Evolutionary conservation across 2,113 vertebrate species (phyloP).

Genomic region (Peromyscus leucopus): DNA sequence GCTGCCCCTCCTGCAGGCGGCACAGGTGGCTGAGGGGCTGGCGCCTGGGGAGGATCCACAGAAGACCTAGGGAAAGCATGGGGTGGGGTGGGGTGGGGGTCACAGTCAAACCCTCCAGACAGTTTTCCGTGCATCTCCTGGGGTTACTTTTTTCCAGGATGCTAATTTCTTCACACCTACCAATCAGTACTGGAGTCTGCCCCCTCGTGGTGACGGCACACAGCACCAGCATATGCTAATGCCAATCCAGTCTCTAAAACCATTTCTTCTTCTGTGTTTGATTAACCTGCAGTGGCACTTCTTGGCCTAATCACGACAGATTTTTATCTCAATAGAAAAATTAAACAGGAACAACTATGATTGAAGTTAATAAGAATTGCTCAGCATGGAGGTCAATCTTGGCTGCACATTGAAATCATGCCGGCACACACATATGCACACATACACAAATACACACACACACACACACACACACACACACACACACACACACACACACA

Average conservation of each 20-base stretch:
- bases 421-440: no score
- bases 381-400: slow-evolving; percentile 58
- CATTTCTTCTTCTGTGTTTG: not conserved
- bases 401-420: slow-evolving; percentile 1
- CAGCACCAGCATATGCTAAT: not conserved
- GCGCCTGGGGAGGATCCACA: not conserved
- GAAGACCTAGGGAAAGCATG: not conserved
- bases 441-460: not conserved
- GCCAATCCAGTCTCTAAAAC: not conserved
- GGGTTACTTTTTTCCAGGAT: not conserved
- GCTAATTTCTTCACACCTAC: not conserved
- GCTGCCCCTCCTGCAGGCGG: not conserved
- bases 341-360: slow-evolving; percentile 62
- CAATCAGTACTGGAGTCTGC: slow-evolving; percentile 14
- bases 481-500: not conserved
- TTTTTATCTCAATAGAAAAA: slow-evolving; percentile 71
- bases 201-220: slow-evolving; percentile 40
- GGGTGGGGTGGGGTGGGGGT: not conserved
- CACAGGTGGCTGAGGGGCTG: not conserved
- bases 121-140: slow-evolving; percentile 24
- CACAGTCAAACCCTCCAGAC: not conserved
- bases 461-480: not conserved
- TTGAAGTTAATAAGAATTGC: slow-evolving; percentile 56
- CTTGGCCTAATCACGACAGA: slow-evolving; percentile 49
- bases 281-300: slow-evolving; percentile 50